phyloP scores from a whole-genome alignment of 1,140 invertebrate species.

The Drosophila obscura region DNA sequence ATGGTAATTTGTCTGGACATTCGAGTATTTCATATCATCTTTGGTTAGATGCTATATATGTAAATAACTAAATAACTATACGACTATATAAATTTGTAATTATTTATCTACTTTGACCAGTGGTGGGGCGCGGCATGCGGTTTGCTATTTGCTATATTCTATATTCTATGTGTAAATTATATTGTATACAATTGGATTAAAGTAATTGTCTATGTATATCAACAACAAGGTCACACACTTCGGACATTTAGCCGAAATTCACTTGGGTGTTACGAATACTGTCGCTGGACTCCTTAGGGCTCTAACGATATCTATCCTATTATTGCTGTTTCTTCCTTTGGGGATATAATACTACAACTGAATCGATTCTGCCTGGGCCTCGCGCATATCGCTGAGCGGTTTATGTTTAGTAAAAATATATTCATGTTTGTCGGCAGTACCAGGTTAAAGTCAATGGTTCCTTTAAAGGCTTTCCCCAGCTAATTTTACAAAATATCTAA shows the following conservation, averaged over 20 bases:
- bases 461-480: not conserved
- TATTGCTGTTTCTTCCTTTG: slow-evolving; percentile 39
- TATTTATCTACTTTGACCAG: slow-evolving; percentile 40
- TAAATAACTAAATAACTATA: slow-evolving; percentile 28
- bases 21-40: slow-evolving; percentile 31
- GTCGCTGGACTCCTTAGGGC: slow-evolving; percentile 13
- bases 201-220: slow-evolving; percentile 54
- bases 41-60: slow-evolving; percentile 1
- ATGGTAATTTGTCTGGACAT: slow-evolving; percentile 74
- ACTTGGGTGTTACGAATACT: slow-evolving; percentile 75
- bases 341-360: slow-evolving; percentile 8
- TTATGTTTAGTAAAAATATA: slow-evolving; percentile 28
- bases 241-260: slow-evolving; percentile 47
- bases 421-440: slow-evolving; percentile 8
- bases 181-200: slow-evolving; percentile 44
- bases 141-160: slow-evolving; percentile 21
- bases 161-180: slow-evolving; percentile 37
- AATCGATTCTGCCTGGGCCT: slow-evolving; percentile 5
- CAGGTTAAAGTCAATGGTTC: too few relatives aligned
- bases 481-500: slow-evolving; percentile 24
- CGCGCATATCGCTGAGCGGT: slow-evolving; percentile 18
- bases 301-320: not conserved
- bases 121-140: slow-evolving; percentile 43
- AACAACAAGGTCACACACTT: slow-evolving; percentile 49
- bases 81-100: slow-evolving; percentile 28